Percentiles rank a stretch among this genome's conserved stretches.
Conservation (phyloP, 2,797 vertebrate species). For the Helostoma temminkii region DNA sequence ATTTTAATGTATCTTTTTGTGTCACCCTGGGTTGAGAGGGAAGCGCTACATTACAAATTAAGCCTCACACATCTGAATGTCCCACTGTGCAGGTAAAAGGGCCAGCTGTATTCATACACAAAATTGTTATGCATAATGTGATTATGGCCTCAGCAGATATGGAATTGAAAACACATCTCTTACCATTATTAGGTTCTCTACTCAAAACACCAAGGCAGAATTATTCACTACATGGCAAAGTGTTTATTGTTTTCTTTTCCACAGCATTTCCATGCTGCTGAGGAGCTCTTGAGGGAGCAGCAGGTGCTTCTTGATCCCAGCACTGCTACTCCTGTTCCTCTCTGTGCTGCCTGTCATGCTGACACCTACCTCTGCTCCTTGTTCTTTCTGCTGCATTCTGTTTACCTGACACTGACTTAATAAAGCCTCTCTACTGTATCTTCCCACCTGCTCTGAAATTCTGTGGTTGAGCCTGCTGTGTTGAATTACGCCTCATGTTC, state of each 20-base stretch:
- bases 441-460: slow-evolving; percentile 56
- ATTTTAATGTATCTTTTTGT: slow-evolving; percentile 9
- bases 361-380: slow-evolving; percentile 58
- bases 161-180: slow-evolving; percentile 63
- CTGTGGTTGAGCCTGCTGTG: slow-evolving; percentile 34
- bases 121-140: slow-evolving; percentile 75
- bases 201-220: slow-evolving; percentile 34
- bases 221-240: slow-evolving; percentile 38
- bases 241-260: slow-evolving; percentile 53
- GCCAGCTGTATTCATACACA: slow-evolving; percentile 52
- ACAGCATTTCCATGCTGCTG: slow-evolving; percentile 37
- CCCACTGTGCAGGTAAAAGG: slow-evolving; percentile 65
- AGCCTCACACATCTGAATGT: slow-evolving; percentile 41
- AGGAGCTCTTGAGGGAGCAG: slow-evolving; percentile 62
- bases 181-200: slow-evolving; percentile 61
- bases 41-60: slow-evolving; percentile 38
- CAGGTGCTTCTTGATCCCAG: slow-evolving; percentile 65
- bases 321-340: slow-evolving; percentile 52
- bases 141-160: slow-evolving; percentile 64
- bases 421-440: slow-evolving; percentile 54
- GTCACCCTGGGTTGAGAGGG: neutral
- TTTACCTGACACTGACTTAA: slow-evolving; percentile 70
- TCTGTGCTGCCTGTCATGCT: slow-evolving; percentile 62
- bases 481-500: slow-evolving; percentile 28
- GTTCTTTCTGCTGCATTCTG: slow-evolving; percentile 53